Conservation (phyloP, 2,113 vertebrate genomes). For the Vireo altiloquus region DNA sequence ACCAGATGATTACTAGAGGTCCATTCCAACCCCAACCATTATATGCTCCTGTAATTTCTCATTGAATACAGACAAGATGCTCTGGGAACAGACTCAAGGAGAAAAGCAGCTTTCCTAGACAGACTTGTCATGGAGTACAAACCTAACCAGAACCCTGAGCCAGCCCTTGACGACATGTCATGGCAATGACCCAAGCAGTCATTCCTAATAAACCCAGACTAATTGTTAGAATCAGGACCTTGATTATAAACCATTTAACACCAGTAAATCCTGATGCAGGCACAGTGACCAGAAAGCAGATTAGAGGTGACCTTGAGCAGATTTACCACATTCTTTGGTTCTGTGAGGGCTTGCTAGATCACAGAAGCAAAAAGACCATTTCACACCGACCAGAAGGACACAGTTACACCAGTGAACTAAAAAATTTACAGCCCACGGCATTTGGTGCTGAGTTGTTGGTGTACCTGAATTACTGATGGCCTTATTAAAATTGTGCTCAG, state of each 20-base stretch:
- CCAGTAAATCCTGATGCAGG: background rate
- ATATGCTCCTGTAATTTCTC: background rate
- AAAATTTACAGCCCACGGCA: background rate
- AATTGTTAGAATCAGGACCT: background rate
- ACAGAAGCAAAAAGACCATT: background rate
- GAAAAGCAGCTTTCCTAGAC: background rate
- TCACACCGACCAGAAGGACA: background rate
- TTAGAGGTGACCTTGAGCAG: background rate
- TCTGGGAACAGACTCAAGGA: background rate
- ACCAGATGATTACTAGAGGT: background rate
- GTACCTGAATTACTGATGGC: background rate
- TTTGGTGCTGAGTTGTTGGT: accelerated
- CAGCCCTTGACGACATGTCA: background rate
- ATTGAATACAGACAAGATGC: background rate
- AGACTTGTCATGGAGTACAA: background rate
- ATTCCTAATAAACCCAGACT: background rate
- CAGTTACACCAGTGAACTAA: background rate
- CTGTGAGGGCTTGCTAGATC: background rate
- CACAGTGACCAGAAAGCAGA: background rate
- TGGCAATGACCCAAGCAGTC: background rate
- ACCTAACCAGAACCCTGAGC: background rate
- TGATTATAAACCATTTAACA: background rate
- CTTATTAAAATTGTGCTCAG: background rate
- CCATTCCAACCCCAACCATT: background rate
- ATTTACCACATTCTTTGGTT: background rate